Percentiles rank a stretch among this genome's conserved stretches.
Evolutionary conservation across 2,888 invertebrate species (phyloP).

Genomic region (Tinea trinotella): DNA sequence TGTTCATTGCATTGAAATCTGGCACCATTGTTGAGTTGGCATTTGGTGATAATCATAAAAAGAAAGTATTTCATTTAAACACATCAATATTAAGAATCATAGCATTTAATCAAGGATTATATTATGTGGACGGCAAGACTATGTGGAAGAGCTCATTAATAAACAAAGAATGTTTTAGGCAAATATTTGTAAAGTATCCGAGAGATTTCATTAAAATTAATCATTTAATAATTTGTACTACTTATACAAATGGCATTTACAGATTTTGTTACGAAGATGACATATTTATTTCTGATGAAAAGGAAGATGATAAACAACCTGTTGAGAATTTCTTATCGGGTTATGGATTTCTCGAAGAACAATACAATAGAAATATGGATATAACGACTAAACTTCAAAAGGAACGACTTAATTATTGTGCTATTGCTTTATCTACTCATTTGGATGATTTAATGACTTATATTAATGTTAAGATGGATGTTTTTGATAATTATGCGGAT

Average conservation of each 20-base stretch:
- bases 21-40: slow-evolving; percentile 43
- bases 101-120: slow-evolving; percentile 30
- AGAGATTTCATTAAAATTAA: slow-evolving; percentile 42
- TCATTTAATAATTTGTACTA: slow-evolving; percentile 45
- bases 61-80: slow-evolving; percentile 43
- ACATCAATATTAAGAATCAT: slow-evolving; percentile 39
- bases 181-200: slow-evolving; percentile 39
- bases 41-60: slow-evolving; percentile 27
- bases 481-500: no score
- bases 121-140: slow-evolving; percentile 48
- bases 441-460: no score
- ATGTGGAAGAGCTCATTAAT: slow-evolving; percentile 58
- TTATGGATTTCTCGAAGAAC: no score
- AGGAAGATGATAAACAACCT: slow-evolving; percentile 38
- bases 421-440: slow-evolving; percentile 51
- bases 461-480: no score
- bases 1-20: slow-evolving; percentile 39
- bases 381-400: no score
- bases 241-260: slow-evolving; percentile 45
- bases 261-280: slow-evolving; percentile 36
- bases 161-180: no score
- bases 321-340: no score
- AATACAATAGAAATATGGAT: no score
- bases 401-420: no score
- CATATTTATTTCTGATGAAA: slow-evolving; percentile 30